Evolutionary conservation across 2,113 vertebrate species (phyloP).

Genomic region (Microcebus jonahi): DNA sequence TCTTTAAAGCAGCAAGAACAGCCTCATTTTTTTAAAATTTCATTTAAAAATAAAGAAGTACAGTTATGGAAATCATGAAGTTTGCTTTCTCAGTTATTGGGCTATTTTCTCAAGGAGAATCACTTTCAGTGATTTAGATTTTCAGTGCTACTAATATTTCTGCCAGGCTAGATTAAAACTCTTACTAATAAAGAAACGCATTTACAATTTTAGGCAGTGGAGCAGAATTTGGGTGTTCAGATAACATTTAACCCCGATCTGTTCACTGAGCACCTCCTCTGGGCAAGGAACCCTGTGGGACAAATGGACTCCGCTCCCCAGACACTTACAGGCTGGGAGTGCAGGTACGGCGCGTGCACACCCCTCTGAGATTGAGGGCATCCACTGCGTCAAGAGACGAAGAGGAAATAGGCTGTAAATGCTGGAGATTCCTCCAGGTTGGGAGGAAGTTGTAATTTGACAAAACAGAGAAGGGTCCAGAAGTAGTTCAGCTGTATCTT

Average conservation of each 20-base stretch:
- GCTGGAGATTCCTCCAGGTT: not conserved
- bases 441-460: not conserved
- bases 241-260: not conserved
- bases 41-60: not conserved
- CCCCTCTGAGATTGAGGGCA: not conserved
- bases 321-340: not conserved
- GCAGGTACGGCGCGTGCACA: fast-evolving
- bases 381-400: not conserved
- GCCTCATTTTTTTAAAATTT: not conserved
- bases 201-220: not conserved
- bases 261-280: not conserved
- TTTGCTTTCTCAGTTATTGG: not conserved
- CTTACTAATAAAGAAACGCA: not conserved
- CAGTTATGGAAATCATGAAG: not conserved
- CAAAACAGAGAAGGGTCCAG: not conserved
- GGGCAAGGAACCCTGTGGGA: not conserved
- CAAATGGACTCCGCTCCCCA: not conserved
- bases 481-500: not conserved
- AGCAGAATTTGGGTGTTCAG: not conserved
- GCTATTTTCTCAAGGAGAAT: slow-evolving; percentile 30
- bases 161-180: not conserved
- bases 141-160: not conserved
- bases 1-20: too few relatives aligned
- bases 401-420: not conserved
- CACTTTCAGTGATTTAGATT: not conserved